Conservation (phyloP, 1,140 invertebrate species). For the Lepidurus apus region DNA sequence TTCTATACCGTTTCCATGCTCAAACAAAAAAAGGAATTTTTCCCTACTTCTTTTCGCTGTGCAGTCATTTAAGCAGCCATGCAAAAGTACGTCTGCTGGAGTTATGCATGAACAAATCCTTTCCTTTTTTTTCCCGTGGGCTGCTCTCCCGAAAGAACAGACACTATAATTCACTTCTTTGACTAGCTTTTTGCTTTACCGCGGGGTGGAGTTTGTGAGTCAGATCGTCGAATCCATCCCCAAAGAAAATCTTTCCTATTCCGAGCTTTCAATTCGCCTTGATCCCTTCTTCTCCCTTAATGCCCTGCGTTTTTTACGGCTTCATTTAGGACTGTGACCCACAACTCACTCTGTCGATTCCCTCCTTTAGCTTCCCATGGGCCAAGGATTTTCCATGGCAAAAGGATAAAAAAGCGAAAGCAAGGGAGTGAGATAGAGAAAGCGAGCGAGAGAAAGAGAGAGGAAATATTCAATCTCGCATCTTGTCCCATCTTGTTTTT, state of each 20-base stretch:
- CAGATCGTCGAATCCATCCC: no score
- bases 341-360: constrained; percentile 9
- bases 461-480: background rate
- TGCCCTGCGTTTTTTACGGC: constrained; percentile 6
- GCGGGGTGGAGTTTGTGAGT: no score
- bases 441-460: background rate
- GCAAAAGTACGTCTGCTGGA: background rate
- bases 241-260: background rate
- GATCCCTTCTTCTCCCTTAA: constrained; percentile 11
- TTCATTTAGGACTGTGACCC: constrained; percentile 18
- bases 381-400: background rate
- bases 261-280: constrained; percentile 13
- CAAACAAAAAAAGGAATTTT: background rate
- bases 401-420: no score
- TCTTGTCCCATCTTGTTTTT: background rate
- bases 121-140: background rate
- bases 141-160: background rate
- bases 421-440: no score
- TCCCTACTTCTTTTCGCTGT: background rate
- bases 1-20: background rate
- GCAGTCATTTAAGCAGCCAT: background rate
- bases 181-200: background rate
- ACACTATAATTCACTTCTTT: background rate
- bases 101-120: constrained; percentile 4
- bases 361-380: background rate